Evolutionary conservation across 2,797 vertebrate species (phyloP), one percentile per base, ranked within the genome.

Genomic region (Enteromius unitaeniatus): DNA sequence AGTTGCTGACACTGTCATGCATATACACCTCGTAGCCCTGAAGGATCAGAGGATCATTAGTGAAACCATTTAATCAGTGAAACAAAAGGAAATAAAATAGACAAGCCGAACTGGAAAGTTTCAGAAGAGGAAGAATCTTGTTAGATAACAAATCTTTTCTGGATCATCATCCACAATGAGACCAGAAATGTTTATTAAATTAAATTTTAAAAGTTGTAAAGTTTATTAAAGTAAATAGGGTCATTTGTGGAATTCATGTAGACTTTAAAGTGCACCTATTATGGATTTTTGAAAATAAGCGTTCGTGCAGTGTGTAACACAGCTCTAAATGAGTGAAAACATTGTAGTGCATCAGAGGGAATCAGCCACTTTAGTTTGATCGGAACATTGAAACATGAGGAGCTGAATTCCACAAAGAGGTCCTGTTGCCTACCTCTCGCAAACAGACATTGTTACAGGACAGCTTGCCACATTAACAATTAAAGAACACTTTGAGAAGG

Each of bases 11-110:
- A 31, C 96, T 96, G 92, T 99, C 98, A 5, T 96, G 95, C 93
- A 98, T 93, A 40, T 96, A 97, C 6, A 99, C 95, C 83, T 99
- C 97, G 0, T 99, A 99, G 2, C 98, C 98, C 98, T 99, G 90
- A 0, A 23, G 70, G 31, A 67, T 4, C 17, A 51, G 49, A 58
- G 0, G 13, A 58, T 1, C 10, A 19, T 69, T 8, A 86, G 15
- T 10, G 8, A 62, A 62, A 8, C 37, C 23, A 4, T 26, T 62
- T 75, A 17, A 34, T 21, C 1, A 11, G 4, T 13, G 3, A 65
- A 64, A 64, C 19, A 69, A 14, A 23, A 37, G 31, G 73, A 49
- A 47, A 73, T 15, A 8, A 34, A 37, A 75, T 37, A 26, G 49
- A 58, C n/a, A 74, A 34, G 15, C 3, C 34, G 60, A 62, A 58